Conservation (phyloP, 2,888 invertebrate genomes). For the Exocentrus adspersus region DNA sequence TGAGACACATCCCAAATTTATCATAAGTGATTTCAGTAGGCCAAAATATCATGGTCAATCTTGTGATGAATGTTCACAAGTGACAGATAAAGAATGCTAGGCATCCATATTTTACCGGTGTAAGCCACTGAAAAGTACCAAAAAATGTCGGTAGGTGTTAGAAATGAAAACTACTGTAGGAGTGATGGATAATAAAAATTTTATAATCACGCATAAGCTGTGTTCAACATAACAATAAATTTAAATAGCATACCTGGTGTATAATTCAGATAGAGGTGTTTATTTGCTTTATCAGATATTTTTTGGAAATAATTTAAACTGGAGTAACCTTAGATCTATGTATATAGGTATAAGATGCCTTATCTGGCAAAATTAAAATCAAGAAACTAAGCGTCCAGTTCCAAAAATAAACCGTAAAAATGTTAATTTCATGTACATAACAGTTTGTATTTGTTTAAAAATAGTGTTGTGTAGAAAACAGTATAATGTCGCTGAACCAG, state of each 20-base stretch:
- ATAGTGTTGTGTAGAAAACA: neutral
- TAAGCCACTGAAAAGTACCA: neutral
- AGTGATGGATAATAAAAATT: slow-evolving; percentile 5
- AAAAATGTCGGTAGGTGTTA: slow-evolving; percentile 6
- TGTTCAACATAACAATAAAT: too few species aligned
- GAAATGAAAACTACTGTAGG: slow-evolving; percentile 6
- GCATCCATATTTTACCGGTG: neutral
- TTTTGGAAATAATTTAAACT: neutral
- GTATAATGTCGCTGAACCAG: neutral
- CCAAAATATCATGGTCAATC: too few species aligned
- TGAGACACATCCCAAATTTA: too few species aligned
- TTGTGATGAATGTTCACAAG: too few species aligned
- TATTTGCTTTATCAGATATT: too few species aligned
- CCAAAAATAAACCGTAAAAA: neutral
- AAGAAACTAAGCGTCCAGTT: neutral
- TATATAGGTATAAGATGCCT: neutral
- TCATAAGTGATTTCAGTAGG: too few species aligned
- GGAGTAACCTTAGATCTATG: neutral
- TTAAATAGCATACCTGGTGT: too few species aligned
- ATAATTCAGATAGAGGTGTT: too few species aligned
- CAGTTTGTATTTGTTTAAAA: neutral
- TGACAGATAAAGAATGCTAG: too few species aligned
- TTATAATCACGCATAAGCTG: neutral
- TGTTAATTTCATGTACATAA: neutral
- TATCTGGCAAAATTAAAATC: neutral